Evolutionary conservation across 2,888 invertebrate species (phyloP).

Genomic region (Hypercompe scribonia): DNA sequence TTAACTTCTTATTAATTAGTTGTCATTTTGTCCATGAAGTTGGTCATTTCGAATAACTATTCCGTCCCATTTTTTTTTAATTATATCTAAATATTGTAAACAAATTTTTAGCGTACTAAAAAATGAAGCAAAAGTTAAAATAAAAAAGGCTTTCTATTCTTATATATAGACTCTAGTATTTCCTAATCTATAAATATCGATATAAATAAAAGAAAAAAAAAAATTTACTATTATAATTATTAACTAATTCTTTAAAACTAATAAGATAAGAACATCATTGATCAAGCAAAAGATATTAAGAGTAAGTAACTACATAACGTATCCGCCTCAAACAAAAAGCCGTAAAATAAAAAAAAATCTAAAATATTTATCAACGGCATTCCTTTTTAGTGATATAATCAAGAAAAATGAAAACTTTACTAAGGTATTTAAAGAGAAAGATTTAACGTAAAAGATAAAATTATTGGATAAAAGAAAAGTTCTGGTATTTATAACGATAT

Average conservation of each 20-base stretch:
- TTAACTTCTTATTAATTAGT: too few relatives aligned
- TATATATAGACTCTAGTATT: too few relatives aligned
- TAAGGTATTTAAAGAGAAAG: background rate
- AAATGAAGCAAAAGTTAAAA: too few relatives aligned
- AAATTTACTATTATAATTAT: too few relatives aligned
- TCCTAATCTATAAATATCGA: too few relatives aligned
- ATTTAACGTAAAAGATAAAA: background rate
- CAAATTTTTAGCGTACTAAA: background rate
- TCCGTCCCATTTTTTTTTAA: background rate
- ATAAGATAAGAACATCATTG: background rate
- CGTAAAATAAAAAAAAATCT: background rate
- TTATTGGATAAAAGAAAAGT: background rate
- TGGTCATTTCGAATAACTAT: too few relatives aligned
- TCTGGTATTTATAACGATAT: background rate
- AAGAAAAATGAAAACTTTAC: background rate
- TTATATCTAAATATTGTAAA: background rate
- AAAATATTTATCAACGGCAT: background rate
- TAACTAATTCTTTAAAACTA: too few relatives aligned
- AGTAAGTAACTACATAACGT: background rate
- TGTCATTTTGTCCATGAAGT: too few relatives aligned
- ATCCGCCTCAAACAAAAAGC: background rate
- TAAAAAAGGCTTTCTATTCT: too few relatives aligned
- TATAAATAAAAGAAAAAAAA: too few relatives aligned
- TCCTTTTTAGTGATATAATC: background rate
- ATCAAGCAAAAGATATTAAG: background rate